phyloP scores from a whole-genome alignment of 2,797 vertebrate genomes.

The Pangasius krempfi region DNA sequence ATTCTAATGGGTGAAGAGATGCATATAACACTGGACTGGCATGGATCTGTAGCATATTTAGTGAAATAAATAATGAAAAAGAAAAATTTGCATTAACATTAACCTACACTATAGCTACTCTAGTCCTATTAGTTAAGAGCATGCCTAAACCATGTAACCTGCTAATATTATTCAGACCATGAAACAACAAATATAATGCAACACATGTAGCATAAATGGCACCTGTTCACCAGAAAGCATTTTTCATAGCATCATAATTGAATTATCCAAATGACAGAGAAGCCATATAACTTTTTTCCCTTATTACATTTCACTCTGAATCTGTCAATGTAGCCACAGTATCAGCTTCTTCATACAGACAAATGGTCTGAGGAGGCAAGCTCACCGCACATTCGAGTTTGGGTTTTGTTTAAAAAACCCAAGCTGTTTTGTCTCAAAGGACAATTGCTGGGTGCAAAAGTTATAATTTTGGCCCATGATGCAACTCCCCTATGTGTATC shows the following conservation, averaged over 20 bases:
- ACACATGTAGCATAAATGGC: background rate
- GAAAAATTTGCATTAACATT: background rate
- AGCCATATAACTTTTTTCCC: background rate
- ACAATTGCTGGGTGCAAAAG: constrained; percentile 70
- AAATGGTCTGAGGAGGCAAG: constrained; percentile 6
- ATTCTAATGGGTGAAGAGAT: background rate
- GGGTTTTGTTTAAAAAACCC: constrained; percentile 66
- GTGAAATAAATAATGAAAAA: background rate
- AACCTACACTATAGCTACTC: background rate
- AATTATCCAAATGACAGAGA: background rate
- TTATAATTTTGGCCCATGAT: constrained; percentile 61
- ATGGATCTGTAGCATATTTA: background rate
- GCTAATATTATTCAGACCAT: background rate
- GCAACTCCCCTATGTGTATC: constrained; percentile 41
- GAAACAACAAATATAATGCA: background rate
- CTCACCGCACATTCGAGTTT: constrained; percentile 67
- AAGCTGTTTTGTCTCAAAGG: constrained; percentile 65
- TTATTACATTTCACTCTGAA: background rate
- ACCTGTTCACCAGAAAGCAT: background rate
- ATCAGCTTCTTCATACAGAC: background rate
- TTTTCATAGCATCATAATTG: background rate
- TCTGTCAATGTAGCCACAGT: background rate
- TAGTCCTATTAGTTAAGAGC: too few species aligned
- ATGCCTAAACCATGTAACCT: background rate
- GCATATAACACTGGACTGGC: background rate